Evolutionary conservation across 2,888 invertebrate species (phyloP), one percentile per base, ranked within the genome.

Genomic region (Drosophila algonquin): DNA sequence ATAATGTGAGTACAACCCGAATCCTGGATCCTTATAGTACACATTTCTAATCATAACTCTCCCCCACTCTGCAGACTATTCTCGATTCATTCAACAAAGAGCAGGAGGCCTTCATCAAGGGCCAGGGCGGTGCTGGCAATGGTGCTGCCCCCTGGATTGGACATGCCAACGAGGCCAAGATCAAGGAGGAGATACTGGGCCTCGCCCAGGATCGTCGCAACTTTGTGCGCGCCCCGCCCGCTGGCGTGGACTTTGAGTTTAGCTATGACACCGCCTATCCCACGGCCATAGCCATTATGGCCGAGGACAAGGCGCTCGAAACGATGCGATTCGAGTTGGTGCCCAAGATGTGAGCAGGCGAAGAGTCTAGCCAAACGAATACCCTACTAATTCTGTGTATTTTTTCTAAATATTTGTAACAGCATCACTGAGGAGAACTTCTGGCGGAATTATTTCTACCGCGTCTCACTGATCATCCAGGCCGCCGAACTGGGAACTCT

Each of bases 361-460:
- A 18, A 14, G 1, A 40, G 2, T 2, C 40, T 7, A 55, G 5
- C 27, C 16, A 55, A 2, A 16, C 16, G 45, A 1, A 16, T 0
- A n/a, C 18, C 40, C 6, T 18, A 40, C 14, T 40, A 40, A 40
- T 40, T 14, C 14, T 40, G 14, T 40, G 1, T 4, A n/a, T 30
- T 24, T 30, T 30, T n/a, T 9, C 7, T 40, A 21, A 21, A 2
- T 40, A 2, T 40, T 45, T 12, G 7, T 4, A 8, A 59, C 93
- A 97, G 97, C 88, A 97, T 98, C 92, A 96, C 96, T 90, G 99
- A 99, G 94, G 98, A 99, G 93, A 96, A 97, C 92, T 99, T 99
- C 94, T 99, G 99, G 99, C 95, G 98, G 92, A 99, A 99, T 94
- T 99, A 99, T 93, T 99, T 99, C 94, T 99, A 99, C 94, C 97